Percentiles rank a stretch among this genome's conserved stretches.
Evolutionary conservation across 2,797 vertebrate species (phyloP).

Genomic region (Myotis planiceps): DNA sequence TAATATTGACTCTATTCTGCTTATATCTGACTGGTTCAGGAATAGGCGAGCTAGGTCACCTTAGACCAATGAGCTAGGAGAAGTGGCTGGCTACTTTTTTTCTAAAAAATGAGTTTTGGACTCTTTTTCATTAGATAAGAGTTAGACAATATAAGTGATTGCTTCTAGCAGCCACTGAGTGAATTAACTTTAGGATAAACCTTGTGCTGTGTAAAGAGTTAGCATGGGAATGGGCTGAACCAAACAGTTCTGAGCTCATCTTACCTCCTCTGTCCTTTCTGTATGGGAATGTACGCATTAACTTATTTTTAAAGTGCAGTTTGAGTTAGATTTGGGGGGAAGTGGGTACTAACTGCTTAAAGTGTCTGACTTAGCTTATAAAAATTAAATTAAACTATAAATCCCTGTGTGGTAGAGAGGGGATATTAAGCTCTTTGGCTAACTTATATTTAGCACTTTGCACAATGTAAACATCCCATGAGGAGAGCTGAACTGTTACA

Average conservation of each 20-base stretch:
- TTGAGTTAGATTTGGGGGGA: not conserved
- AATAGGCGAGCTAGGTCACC: not conserved
- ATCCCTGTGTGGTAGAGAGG: not conserved
- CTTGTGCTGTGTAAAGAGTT: not conserved
- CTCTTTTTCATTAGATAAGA: not conserved
- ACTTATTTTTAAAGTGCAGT: not conserved
- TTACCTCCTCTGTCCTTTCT: not conserved
- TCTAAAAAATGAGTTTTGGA: not conserved
- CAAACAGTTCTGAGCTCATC: not conserved
- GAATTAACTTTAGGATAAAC: not conserved
- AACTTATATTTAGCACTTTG: not conserved
- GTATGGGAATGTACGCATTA: not conserved
- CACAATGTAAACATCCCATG: not conserved
- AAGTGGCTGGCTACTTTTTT: not conserved
- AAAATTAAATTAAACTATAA: not conserved
- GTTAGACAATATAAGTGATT: not conserved
- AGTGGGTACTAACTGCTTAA: not conserved
- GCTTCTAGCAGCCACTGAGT: not conserved
- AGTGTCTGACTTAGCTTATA: not conserved
- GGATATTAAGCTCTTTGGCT: not conserved
- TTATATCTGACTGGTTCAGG: not conserved
- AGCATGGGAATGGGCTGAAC: not conserved
- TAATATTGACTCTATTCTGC: not conserved
- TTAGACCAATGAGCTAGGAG: not conserved
- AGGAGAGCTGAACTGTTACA: not conserved